These are phyloP conservation scores for Ctenodactylus gundi DNA, from an alignment of 2,113 vertebrate species.

Conservation along the genomic window DNA sequence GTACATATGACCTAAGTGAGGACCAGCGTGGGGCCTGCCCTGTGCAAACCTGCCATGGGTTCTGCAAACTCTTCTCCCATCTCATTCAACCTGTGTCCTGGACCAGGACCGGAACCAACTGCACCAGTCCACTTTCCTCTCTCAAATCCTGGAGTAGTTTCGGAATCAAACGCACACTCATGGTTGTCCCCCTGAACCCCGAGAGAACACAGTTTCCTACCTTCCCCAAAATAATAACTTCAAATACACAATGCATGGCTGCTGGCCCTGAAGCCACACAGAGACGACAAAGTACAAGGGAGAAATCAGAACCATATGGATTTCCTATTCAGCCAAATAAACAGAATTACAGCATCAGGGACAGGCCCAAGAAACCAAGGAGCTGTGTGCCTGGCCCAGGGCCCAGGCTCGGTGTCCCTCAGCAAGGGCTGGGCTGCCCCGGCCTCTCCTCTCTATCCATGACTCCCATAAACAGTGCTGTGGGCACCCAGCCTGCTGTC, in stretches of 20 bases:
- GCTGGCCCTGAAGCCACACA: slow-evolving; percentile 14
- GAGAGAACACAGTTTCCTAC: slow-evolving; percentile 27
- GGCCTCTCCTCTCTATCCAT: background rate
- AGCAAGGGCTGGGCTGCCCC: background rate
- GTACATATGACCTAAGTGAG: background rate
- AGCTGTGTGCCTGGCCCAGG: slow-evolving; percentile 22
- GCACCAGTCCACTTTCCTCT: background rate
- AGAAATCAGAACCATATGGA: slow-evolving; percentile 76
- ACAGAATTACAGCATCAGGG: slow-evolving; percentile 63
- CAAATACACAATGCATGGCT: slow-evolving; percentile 26
- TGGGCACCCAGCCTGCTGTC: background rate
- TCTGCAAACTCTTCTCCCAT: background rate
- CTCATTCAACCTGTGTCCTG: background rate
- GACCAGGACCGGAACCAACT: background rate
- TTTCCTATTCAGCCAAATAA: slow-evolving; percentile 67
- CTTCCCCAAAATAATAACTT: slow-evolving; percentile 55
- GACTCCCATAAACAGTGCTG: background rate
- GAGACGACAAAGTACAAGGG: slow-evolving; percentile 63
- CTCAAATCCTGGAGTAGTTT: background rate
- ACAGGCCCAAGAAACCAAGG: slow-evolving; percentile 48
- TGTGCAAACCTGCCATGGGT: accelerated
- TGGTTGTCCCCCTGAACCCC: background rate
- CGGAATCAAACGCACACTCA: background rate
- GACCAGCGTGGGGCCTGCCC: background rate
- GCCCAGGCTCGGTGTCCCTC: slow-evolving; percentile 44